Evolutionary conservation across 2,797 vertebrate species (phyloP), one percentile per base, ranked within the genome.

Genomic region (Oryzias dopingdopingensis): DNA sequence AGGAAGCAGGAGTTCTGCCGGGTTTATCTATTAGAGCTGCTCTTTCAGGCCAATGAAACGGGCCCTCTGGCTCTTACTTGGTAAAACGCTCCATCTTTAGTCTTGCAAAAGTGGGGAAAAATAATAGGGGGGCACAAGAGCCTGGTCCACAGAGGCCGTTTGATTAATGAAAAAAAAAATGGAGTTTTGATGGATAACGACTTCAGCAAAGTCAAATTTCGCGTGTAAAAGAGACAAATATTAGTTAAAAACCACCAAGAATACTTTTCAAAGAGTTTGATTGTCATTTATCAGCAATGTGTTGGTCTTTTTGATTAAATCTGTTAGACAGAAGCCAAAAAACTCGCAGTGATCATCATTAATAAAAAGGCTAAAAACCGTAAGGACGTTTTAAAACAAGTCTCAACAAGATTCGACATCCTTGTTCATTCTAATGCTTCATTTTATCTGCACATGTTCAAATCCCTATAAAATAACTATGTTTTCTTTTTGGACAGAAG

Each of bases 61-160:
- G 67, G 72, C 74, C 76, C 67, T 74, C 56, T 49, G 2, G 72
- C 71, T 70, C 62, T 77, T 60, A 70, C 65, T 70, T 37, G 47
- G 50, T 49, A 29, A 12, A 67, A 70, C 8, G 67, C 62, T 71
- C 67, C 57, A 59, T 80, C 69, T 67, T 8, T 32, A 6, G 16
- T 29, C 61, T 45, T 50, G 59, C 23, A 32, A 56, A 14, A 0
- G 3, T 5, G 22, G 6, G 3, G n/a, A 45, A 70, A 57, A 72
- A 70, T 51, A 70, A 69, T 59, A 29, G 49, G 42, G 37, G 13
- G 1, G 20, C 22, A 7, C 23, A 49, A 57, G 42, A 56, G 14
- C 29, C 49, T 17, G 69, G 65, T 45, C 56, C 52, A 57, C 42
- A 53, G 42, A 49, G 14, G 22, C 44, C 57, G 59, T 37, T 37